Percentiles rank a stretch among this genome's conserved stretches.
phyloP scores from a whole-genome alignment of 2,888 invertebrate species.

The Vesta saturnalis region DNA sequence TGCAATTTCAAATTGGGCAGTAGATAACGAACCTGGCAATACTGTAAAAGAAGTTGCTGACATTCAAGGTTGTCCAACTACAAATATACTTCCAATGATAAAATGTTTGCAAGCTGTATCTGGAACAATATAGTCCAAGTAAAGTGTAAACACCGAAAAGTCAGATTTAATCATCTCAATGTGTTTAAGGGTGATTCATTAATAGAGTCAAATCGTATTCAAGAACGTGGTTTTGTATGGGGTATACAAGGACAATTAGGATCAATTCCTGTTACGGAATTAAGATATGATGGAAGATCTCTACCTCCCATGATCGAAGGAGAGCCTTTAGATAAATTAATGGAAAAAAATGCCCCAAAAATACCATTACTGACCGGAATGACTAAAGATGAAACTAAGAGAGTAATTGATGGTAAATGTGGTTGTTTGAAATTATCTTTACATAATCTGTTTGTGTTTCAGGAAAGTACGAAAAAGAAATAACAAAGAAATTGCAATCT shows the following conservation, averaged over 20 bases:
- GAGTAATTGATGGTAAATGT: constrained; percentile 67
- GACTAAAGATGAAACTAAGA: constrained; percentile 76
- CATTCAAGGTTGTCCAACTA: constrained; percentile 70
- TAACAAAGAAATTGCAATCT: constrained; percentile 57
- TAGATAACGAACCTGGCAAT: constrained; percentile 70
- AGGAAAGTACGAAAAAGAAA: constrained; percentile 57
- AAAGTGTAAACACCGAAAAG: too few relatives aligned
- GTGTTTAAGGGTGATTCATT: constrained; percentile 68
- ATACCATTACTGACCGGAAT: constrained; percentile 79
- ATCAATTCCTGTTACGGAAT: constrained; percentile 76
- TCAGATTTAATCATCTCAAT: neutral
- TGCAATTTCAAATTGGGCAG: constrained; percentile 75
- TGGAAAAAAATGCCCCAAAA: constrained; percentile 65
- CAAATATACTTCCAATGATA: constrained; percentile 70
- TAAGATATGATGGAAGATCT: constrained; percentile 71
- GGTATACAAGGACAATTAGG: constrained; percentile 71
- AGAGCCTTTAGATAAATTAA: constrained; percentile 70
- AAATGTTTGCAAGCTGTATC: constrained; percentile 70
- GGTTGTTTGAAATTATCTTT: neutral
- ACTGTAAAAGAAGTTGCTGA: constrained; percentile 71
- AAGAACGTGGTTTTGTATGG: constrained; percentile 69
- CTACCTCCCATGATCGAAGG: constrained; percentile 74
- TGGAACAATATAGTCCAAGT: constrained; percentile 61
- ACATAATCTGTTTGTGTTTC: neutral
- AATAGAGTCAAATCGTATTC: constrained; percentile 67